phyloP scores from a whole-genome alignment of 2,888 invertebrate species.

The Chymomyza caudatula region DNA sequence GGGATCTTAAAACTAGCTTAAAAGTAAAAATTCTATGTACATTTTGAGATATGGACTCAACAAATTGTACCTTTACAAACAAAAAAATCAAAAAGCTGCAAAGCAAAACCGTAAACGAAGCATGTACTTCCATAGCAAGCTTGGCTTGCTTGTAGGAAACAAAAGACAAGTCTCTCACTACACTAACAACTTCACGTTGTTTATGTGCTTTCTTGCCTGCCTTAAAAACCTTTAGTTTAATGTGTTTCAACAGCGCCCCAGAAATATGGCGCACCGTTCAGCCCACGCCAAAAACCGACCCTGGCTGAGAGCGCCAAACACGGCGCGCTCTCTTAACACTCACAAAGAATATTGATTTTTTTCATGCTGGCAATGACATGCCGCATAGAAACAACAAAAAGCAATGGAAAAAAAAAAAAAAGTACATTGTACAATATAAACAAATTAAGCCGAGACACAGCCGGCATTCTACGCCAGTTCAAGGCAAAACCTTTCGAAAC shows the following conservation, averaged over 20 bases:
- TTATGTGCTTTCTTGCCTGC: neutral
- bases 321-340: neutral
- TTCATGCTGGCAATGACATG: slow-evolving; percentile 48
- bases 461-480: neutral
- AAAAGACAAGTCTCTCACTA: neutral
- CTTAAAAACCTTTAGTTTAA: too few species aligned
- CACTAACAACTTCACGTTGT: neutral
- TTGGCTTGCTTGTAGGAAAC: too few species aligned
- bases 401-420: neutral
- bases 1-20: too few species aligned
- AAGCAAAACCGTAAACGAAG: too few species aligned
- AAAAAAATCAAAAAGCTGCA: neutral
- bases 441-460: neutral
- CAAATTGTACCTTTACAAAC: neutral
- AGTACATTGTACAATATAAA: slow-evolving; percentile 30
- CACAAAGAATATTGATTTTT: slow-evolving; percentile 57
- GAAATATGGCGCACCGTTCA: too few species aligned
- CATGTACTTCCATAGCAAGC: too few species aligned
- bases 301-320: neutral
- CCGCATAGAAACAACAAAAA: slow-evolving; percentile 17
- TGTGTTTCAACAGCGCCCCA: too few species aligned
- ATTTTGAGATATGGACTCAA: too few species aligned
- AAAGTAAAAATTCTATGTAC: too few species aligned
- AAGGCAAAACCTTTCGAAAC: neutral
- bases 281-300: too few species aligned